Evolutionary conservation across 2,113 vertebrate species (phyloP).

Genomic region (Neolamprologus modestus): DNA sequence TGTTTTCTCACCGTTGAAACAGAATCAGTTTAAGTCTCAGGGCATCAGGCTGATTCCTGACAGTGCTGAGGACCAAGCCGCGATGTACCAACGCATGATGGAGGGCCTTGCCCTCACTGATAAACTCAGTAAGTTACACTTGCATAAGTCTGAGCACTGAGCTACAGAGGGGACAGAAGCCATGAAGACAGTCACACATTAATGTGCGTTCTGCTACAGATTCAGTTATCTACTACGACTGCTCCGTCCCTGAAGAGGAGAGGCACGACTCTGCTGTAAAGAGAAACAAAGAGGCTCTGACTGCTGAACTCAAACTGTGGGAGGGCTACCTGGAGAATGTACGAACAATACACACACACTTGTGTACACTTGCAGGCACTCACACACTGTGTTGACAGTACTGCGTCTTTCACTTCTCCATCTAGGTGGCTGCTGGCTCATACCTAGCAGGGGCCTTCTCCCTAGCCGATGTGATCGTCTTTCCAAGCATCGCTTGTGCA

Average conservation of each 20-base stretch:
- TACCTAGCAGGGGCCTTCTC: conserved; percentile 35
- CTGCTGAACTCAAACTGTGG: conserved; percentile 57
- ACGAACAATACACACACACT: not conserved
- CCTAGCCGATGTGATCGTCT: conserved; percentile 5
- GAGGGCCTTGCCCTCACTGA: conserved; percentile 50
- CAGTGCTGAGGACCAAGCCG: conserved; percentile 35
- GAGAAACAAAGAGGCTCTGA: conserved; percentile 44
- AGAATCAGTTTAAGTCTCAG: conserved; percentile 62
- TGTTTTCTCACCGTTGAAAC: not conserved
- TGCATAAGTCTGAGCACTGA: not conserved
- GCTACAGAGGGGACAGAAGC: not conserved
- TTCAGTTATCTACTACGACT: conserved; percentile 18
- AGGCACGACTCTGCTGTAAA: conserved; percentile 40
- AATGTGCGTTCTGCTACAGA: not conserved
- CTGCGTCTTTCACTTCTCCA: not conserved
- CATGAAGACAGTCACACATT: not conserved
- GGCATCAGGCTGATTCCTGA: conserved; percentile 54
- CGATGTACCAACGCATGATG: conserved; percentile 58
- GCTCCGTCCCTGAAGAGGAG: conserved; percentile 50
- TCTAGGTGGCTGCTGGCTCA: conserved; percentile 10
- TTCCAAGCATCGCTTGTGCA: conserved; percentile 2
- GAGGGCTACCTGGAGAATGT: conserved; percentile 59
- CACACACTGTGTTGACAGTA: not conserved
- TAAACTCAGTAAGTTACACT: conserved; percentile 44
- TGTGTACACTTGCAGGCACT: not conserved